These are phyloP conservation scores for Pogonomyrmex californicus DNA, from an alignment of 1,140 invertebrate species.

Conservation along the genomic window DNA sequence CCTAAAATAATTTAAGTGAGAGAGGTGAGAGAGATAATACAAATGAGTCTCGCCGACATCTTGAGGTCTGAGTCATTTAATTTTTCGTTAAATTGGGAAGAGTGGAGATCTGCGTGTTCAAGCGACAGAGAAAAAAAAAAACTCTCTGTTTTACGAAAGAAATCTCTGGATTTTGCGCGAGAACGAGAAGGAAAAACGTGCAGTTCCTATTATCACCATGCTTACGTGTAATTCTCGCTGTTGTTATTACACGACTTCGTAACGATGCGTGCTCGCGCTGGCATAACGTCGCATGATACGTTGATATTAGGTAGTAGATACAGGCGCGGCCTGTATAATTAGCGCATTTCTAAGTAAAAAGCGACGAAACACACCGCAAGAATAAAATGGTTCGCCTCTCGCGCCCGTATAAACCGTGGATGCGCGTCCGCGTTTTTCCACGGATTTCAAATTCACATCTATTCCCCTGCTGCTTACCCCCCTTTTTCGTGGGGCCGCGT, in stretches of 20 bases:
- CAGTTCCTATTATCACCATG: slow-evolving; percentile 22
- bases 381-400: slow-evolving; percentile 18
- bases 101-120: background rate
- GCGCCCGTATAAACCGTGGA: slow-evolving; percentile 9
- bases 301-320: slow-evolving; percentile 39
- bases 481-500: slow-evolving; percentile 21
- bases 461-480: background rate
- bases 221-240: slow-evolving; percentile 40
- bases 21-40: too few species aligned
- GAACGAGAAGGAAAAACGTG: background rate
- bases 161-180: background rate
- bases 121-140: background rate
- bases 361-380: slow-evolving; percentile 6
- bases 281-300: slow-evolving; percentile 11
- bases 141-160: background rate
- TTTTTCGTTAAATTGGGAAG: background rate
- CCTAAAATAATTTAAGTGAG: background rate
- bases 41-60: too few species aligned
- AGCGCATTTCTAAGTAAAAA: slow-evolving; percentile 54
- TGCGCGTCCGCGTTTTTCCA: slow-evolving; percentile 27
- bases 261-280: slow-evolving; percentile 31
- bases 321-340: slow-evolving; percentile 38
- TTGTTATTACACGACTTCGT: slow-evolving; percentile 37
- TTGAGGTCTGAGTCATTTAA: background rate
- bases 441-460: slow-evolving; percentile 63